These are phyloP conservation scores for Callionymus lyra DNA, from an alignment of 2,113 vertebrate species.

Conservation along the genomic window DNA sequence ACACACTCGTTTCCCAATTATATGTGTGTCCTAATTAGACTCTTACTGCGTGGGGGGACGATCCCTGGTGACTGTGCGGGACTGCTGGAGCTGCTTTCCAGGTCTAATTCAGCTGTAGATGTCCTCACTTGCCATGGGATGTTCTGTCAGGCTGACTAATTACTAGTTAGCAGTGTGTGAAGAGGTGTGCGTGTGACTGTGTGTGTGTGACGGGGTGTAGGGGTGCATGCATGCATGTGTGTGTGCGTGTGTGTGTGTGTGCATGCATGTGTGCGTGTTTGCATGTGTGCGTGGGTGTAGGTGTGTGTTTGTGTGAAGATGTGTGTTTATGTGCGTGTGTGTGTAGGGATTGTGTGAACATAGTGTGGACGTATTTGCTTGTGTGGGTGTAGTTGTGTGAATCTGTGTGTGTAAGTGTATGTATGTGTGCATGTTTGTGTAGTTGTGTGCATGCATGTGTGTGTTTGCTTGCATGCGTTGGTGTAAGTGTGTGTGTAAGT, in stretches of 20 bases:
- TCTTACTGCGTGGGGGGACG: slow-evolving; percentile 28
- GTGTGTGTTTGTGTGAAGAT: slow-evolving; percentile 1
- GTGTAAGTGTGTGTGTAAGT: too few relatives aligned
- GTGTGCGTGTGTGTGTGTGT: slow-evolving; percentile 3
- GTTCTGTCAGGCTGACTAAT: slow-evolving; percentile 60
- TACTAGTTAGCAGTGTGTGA: slow-evolving; percentile 22
- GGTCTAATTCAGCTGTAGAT: slow-evolving; percentile 49
- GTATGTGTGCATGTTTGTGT: too few relatives aligned
- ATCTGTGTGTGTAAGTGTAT: too few relatives aligned
- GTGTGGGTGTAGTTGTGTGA: too few relatives aligned
- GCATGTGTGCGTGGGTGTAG: slow-evolving; percentile 1
- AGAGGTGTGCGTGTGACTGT: slow-evolving; percentile 12
- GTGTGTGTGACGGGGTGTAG: slow-evolving; percentile 10
- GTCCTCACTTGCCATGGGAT: slow-evolving; percentile 52
- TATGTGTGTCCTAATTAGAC: slow-evolving; percentile 56
- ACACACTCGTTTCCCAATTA: slow-evolving; percentile 42
- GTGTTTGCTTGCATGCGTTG: too few relatives aligned
- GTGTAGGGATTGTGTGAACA: too few relatives aligned
- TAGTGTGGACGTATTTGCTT: slow-evolving; percentile 8
- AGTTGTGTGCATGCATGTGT: not conserved
- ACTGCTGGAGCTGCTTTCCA: slow-evolving; percentile 34
- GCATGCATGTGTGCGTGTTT: not conserved
- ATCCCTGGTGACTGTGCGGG: slow-evolving; percentile 41
- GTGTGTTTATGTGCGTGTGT: slow-evolving; percentile 4
- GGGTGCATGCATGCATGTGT: slow-evolving; percentile 11